Evolutionary conservation across 2,797 vertebrate genomes (phyloP), one percentile per base, ranked within the genome.

Genomic region (Crocidura indochinensis): DNA sequence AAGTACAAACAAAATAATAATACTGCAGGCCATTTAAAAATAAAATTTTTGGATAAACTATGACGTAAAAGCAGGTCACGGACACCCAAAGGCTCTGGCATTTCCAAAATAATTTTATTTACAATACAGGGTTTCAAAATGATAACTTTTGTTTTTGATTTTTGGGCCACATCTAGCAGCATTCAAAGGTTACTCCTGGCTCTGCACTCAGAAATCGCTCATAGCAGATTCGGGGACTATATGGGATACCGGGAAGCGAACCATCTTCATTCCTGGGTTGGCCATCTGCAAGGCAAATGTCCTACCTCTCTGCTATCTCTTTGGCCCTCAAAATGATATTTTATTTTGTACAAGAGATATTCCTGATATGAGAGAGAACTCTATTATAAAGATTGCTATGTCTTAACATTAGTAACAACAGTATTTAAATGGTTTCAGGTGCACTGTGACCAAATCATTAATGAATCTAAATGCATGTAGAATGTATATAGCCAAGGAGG

Each of bases 51-150:
- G 56, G n/a, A 91, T 60, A 46, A 9, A 51, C 0, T 0, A 85
- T 76, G 76, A 81, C 73, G 92, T 80, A 65, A 87, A 94, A 77
- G 77, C 79, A 90, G 92, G 91, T 62, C 27, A 27, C 31, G 81
- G 24, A 26, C 29, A 86, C 71, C 46, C 60, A 71, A 12, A 22
- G 84, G 75, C 47, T 84, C 82, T 95, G 75, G 83, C 91, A n/a
- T 31, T 91, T 92, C 94, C 85, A 90, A 91, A 88, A 79, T 86
- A 84, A 74, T 94, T 95, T 24, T 90, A 76, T 95, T 90, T 95
- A 53, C 56, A 72, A 80, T 80, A 81, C 6, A 93, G 83, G 65
- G 75, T 92, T 96, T 95, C 89, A 93, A 95, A 15, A 53, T 53
- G 38, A 38, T 38, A 38, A 38, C 5, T 38, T 38, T 38, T 38